phyloP scores from a whole-genome alignment of 2,113 vertebrate genomes.

The Anoplopoma fimbria region DNA sequence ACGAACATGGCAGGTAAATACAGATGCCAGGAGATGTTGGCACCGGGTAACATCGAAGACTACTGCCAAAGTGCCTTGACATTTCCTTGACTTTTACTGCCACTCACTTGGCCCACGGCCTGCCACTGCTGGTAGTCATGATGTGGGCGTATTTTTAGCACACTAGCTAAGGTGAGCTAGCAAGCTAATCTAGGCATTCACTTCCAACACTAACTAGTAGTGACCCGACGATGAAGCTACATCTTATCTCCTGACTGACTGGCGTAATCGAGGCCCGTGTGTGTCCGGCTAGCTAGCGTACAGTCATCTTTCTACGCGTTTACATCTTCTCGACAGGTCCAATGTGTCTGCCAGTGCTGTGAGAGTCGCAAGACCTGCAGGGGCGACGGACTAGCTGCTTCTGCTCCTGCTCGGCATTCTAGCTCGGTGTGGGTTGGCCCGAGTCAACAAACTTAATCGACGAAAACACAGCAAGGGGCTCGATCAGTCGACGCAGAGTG shows the following conservation, averaged over 20 bases:
- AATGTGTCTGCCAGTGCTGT: conserved; percentile 58
- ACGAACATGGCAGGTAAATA: conserved; percentile 84
- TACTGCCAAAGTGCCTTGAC: conserved; percentile 83
- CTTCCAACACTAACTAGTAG: conserved; percentile 82
- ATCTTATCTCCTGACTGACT: conserved; percentile 74
- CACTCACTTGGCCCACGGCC: conserved; percentile 76
- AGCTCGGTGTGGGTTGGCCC: conserved; percentile 28
- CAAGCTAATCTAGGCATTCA: conserved; percentile 75
- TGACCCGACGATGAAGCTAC: conserved; percentile 78
- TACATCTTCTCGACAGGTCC: conserved; percentile 76
- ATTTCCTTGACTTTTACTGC: conserved; percentile 84
- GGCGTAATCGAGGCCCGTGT: conserved; percentile 67
- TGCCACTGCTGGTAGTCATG: conserved; percentile 78
- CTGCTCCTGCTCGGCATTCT: conserved; percentile 71
- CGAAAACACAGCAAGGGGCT: conserved; percentile 16
- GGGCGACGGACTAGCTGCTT: conserved; percentile 58
- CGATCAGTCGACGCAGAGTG: conserved; percentile 32
- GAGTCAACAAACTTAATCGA: conserved; percentile 48
- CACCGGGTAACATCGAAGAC: conserved; percentile 87
- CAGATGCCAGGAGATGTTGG: conserved; percentile 87
- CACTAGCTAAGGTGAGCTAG: conserved; percentile 81
- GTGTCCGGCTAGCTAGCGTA: conserved; percentile 60
- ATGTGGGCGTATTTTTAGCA: conserved; percentile 81
- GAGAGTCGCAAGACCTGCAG: conserved; percentile 47
- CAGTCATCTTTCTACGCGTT: conserved; percentile 72